Base-by-base conservation (phyloP, 2,888 invertebrate species). In the Coelinius sp. region DNA sequence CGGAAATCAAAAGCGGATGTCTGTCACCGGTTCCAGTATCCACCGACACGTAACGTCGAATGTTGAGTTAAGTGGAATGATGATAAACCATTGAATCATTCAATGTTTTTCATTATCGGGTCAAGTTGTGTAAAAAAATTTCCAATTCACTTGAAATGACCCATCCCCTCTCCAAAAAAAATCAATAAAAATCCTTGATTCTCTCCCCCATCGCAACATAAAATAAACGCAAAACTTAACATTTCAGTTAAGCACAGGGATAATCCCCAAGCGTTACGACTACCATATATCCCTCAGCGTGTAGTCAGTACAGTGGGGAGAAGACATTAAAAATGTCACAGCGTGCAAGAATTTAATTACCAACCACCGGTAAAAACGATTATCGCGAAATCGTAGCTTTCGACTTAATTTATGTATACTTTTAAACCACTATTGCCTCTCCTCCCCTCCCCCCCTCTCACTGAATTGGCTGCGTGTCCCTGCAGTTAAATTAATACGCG, bases 1-100 rank as follows among this genome's bases (percentile, higher is more conserved):
- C 80, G 82, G 84, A 86, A 86, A 86, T 86, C 85, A 86, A 84
- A 86, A 86, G 83, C 87, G 87, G 87, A 87, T 85, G 84, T 83
- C 83, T 81, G 82, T 73, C 81, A 77, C 78, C 59, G 59, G 79
- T 80, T 80, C 78, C 78, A 77, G 78, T 76, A 82, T 76, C 80
- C 84, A 84, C 79, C 85, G 80, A 76, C 76, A 78, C 82, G 80
- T 71, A 76, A 77, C 77, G 70, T 27, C 41, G 20, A 24, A 66
- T 66, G 68, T 38, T 63, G 71, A 63, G 22, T 49, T 14, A 46
- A 65, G 27, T 46, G 14, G 46, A 49, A 64, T 64, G 12, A 35
- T 20, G 14, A 59, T 59, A 59, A 17, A 20, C 46, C 7, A 49
- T 49, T 49, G 46, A 49, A 49, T 49, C 46, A 20, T 14, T 49